Conservation (phyloP, 64 coral and sea anemone species). For the Actinia equina region DNA sequence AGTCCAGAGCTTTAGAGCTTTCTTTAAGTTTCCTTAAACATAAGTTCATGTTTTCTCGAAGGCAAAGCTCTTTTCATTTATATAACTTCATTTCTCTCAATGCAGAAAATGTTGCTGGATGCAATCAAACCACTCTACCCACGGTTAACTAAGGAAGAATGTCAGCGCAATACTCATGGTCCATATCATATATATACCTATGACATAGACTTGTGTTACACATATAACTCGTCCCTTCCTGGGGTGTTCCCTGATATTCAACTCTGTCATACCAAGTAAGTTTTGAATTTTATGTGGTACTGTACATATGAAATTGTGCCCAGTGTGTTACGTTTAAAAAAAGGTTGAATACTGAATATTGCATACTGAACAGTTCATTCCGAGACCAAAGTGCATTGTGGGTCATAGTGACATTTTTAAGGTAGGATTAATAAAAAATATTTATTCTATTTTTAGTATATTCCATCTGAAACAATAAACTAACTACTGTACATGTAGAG, state of each 20-base stretch:
- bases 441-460: neutral
- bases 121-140: constrained; percentile 86
- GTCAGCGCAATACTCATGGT: constrained; percentile 74
- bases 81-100: neutral
- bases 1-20: too few relatives aligned
- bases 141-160: constrained; percentile 68
- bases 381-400: too few relatives aligned
- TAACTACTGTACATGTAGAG: too few relatives aligned
- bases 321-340: too few relatives aligned
- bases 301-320: too few relatives aligned
- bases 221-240: constrained; percentile 61
- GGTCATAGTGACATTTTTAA: too few relatives aligned
- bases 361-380: too few relatives aligned
- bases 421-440: too few relatives aligned
- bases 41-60: too few relatives aligned
- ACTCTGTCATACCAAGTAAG: constrained; percentile 80
- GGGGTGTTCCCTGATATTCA: constrained; percentile 74
- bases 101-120: constrained; percentile 72
- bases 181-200: constrained; percentile 70
- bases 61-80: too few relatives aligned
- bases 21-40: neutral
- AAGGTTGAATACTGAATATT: too few relatives aligned
- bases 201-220: constrained; percentile 38
- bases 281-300: neutral
- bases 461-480: too few relatives aligned